These are phyloP conservation scores for Metopia argyrocephala DNA, from an alignment of 2,888 invertebrate species.

Conservation along the genomic window DNA sequence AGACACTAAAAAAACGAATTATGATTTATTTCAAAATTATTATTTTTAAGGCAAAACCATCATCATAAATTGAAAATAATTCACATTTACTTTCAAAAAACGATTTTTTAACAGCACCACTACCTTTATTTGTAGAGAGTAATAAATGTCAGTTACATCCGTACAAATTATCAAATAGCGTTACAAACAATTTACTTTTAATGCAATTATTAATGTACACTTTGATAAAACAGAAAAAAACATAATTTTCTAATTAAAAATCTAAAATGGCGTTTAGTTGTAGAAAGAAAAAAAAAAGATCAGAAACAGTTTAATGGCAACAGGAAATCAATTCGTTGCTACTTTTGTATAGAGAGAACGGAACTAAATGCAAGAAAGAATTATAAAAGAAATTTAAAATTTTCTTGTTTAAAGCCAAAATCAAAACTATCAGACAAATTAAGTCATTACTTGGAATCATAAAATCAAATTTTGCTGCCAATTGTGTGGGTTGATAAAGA, in stretches of 20 bases:
- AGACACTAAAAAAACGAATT: conserved; percentile 27
- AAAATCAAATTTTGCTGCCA: not conserved
- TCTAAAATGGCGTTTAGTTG: conserved; percentile 34
- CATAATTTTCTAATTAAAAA: conserved; percentile 33
- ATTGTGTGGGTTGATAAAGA: conserved; percentile 22
- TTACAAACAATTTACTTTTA: not conserved
- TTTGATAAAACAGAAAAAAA: not conserved
- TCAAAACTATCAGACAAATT: conserved; percentile 23
- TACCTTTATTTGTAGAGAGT: not conserved
- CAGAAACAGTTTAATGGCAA: conserved; percentile 16
- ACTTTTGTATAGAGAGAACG: conserved; percentile 26
- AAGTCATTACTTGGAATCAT: conserved; percentile 46
- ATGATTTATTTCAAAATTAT: conserved; percentile 57
- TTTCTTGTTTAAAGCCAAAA: not conserved
- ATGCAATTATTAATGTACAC: conserved; percentile 30
- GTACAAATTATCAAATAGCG: conserved; percentile 52
- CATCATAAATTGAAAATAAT: conserved; percentile 3
- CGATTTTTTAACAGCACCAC: conserved; percentile 11
- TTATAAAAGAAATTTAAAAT: not conserved
- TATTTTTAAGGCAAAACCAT: conserved; percentile 5
- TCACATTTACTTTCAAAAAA: conserved; percentile 26
- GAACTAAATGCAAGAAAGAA: conserved; percentile 21
- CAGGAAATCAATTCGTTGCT: conserved; percentile 59
- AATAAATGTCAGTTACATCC: conserved; percentile 63
- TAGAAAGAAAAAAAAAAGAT: not conserved